Evolutionary conservation across 2,113 vertebrate species (phyloP).

Genomic region (Thymallus thymallus): DNA sequence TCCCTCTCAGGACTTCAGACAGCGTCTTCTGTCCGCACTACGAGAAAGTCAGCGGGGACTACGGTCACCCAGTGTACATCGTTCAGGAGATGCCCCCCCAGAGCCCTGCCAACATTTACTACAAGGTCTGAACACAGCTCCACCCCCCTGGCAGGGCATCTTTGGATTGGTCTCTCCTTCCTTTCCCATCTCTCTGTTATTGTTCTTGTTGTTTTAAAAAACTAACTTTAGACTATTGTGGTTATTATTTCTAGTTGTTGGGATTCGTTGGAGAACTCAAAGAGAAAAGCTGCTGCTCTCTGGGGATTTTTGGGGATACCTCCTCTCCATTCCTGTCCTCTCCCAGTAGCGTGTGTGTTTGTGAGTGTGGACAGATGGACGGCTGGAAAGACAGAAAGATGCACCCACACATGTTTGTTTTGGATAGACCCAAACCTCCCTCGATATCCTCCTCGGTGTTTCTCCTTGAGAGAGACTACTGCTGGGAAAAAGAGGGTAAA

Average conservation of each 20-base stretch:
- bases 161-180: no score
- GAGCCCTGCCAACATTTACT: conserved; percentile 99
- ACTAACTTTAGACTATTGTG: conserved; percentile 46
- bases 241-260: conserved; percentile 3
- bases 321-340: background rate
- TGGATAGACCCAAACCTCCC: background rate
- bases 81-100: conserved; percentile 99
- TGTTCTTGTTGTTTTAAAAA: conserved; percentile 22
- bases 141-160: conserved; percentile 3
- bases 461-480: conserved; percentile 44
- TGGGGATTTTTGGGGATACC: background rate
- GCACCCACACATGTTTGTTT: conserved; percentile 20
- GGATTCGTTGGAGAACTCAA: background rate
- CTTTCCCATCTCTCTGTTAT: background rate
- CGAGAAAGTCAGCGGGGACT: conserved; percentile 98
- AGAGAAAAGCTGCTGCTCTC: background rate
- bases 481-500: conserved; percentile 49
- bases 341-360: conserved; percentile 10
- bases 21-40: conserved; percentile 99
- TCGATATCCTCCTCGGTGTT: no score
- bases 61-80: conserved; percentile 98
- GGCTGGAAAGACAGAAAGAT: conserved; percentile 5
- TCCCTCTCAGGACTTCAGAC: conserved; percentile 98
- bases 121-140: conserved; percentile 88
- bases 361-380: background rate